These are phyloP conservation scores for Melopsittacus undulatus DNA, from an alignment of 2,797 vertebrate genomes.

Conservation along the genomic window DNA sequence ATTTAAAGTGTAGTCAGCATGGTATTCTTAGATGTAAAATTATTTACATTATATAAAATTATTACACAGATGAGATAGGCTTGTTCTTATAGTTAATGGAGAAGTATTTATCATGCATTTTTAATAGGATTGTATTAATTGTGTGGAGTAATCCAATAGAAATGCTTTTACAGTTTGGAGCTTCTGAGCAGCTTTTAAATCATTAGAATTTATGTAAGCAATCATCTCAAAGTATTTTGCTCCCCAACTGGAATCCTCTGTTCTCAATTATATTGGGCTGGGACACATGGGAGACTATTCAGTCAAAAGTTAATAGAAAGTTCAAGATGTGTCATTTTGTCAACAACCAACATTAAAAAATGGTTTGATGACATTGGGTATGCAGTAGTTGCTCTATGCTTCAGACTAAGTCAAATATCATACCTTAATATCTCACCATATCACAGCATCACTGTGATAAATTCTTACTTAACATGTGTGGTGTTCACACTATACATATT, in stretches of 20 bases:
- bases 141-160: neutral
- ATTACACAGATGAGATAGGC: neutral
- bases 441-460: neutral
- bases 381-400: neutral
- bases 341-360: neutral
- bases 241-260: neutral
- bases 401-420: neutral
- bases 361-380: neutral
- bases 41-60: neutral
- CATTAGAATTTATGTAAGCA: neutral
- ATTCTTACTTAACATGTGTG: rapidly evolving
- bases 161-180: neutral
- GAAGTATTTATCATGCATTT: neutral
- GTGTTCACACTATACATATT: too few species aligned
- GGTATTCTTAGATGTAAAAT: neutral
- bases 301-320: neutral
- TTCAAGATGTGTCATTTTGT: neutral
- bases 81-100: neutral
- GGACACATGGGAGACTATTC: neutral
- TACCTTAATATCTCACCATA: neutral
- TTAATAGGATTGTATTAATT: neutral
- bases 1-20: neutral
- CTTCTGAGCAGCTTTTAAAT: neutral
- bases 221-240: neutral
- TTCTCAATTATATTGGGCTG: neutral